Evolutionary conservation across 2,113 vertebrate genomes (phyloP), one percentile per base, ranked within the genome.

Genomic region (Oryzias curvinotus): DNA sequence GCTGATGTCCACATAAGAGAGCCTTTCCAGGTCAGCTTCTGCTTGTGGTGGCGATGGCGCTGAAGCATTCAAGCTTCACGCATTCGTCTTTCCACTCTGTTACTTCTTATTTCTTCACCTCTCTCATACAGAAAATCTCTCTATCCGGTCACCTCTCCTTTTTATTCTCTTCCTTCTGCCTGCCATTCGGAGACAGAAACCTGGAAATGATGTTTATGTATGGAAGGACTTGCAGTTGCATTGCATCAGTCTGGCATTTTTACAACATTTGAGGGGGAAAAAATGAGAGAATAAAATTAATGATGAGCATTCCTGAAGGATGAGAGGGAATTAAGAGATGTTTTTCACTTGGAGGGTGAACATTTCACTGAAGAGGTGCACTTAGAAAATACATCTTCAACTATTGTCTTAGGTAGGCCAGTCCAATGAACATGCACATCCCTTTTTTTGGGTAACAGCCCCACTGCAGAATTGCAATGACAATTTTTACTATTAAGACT

Each of bases 1-100:
- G 85, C 84, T 81, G 67, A 82, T 89, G 86, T 80, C 82, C 80
- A 68, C 56, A 75, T 68, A 67, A 71, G 68, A 60, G 19, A 73
- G 65, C 64, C 67, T 83, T 86, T 84, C 74, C 80, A 82, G 85
- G 85, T 86, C 84, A 86, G 65, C 82, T 69, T 23, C 51, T 87
- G 83, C 86, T 89, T 85, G 85, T 79, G 85, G 73, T 78, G 70
- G 68, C 65, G 41, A 44, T 57, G 67, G 64, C 62, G 75, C 71
- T 63, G 72, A 74, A 83, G 86, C 78, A 48, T 88, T 88, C 82
- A 83, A 57, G 78, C 85, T 78, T 74, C 19, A 72, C 73, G 59
- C 68, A 71, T 65, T 83, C 83, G 85, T 82, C 86, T 88, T 86
- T 81, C 78, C 83, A 88, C 83, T 80, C 84, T 69, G 83, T 65